Percentiles rank a stretch among this genome's conserved stretches.
Evolutionary conservation across 2,797 vertebrate species (phyloP).

Genomic region (Jordanella pulchra): DNA sequence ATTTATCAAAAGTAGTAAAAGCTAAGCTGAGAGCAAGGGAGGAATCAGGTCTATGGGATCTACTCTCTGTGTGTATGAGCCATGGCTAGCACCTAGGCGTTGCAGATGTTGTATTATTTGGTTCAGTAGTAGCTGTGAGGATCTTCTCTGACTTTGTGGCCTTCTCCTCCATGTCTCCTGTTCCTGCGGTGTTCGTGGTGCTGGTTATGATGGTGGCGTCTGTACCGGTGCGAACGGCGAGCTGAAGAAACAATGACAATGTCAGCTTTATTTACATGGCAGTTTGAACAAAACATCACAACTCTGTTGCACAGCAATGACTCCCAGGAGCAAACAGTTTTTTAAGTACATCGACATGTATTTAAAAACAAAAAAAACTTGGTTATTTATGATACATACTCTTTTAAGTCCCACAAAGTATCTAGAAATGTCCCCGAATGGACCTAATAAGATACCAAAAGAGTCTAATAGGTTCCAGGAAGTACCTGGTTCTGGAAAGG

Average conservation of each 20-base stretch:
- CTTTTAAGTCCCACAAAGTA: neutral
- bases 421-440: neutral
- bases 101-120: slow-evolving; percentile 62
- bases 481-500: neutral
- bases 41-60: slow-evolving; percentile 51
- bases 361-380: too few relatives aligned
- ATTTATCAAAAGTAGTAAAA: slow-evolving; percentile 34
- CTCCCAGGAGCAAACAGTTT: neutral
- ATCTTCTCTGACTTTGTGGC: slow-evolving; percentile 76
- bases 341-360: too few relatives aligned
- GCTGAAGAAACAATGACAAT: slow-evolving; percentile 65
- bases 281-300: neutral
- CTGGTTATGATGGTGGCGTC: slow-evolving; percentile 85
- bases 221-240: slow-evolving; percentile 87
- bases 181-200: slow-evolving; percentile 87
- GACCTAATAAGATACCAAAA: neutral
- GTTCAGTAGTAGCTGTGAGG: slow-evolving; percentile 77
- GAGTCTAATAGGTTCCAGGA: neutral
- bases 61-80: slow-evolving; percentile 65
- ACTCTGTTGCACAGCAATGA: neutral
- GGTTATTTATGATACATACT: neutral
- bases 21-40: slow-evolving; percentile 47
- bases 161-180: slow-evolving; percentile 77
- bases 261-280: neutral
- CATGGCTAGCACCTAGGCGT: slow-evolving; percentile 65